Conservation (phyloP, 2,888 invertebrate species). For the Morpho achilles region DNA sequence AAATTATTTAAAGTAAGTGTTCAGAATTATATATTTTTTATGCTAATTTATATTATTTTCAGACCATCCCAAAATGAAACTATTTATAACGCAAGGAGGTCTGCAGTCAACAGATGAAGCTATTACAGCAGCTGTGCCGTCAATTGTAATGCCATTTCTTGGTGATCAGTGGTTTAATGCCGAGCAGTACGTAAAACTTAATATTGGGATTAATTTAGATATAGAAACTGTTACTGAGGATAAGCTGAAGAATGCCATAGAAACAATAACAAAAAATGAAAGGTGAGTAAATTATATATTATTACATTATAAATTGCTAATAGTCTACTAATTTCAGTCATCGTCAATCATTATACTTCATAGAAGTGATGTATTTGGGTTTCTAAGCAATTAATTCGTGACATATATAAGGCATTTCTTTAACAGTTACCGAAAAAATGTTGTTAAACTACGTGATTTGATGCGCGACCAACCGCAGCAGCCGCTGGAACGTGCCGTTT, state of each 20-base stretch:
- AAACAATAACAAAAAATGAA: constrained; percentile 29
- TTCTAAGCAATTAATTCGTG: too few relatives aligned
- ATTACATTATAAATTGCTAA: too few relatives aligned
- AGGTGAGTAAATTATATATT: constrained; percentile 26
- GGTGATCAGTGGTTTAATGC: constrained; percentile 58
- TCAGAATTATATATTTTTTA: not conserved
- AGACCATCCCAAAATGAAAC: constrained; percentile 59
- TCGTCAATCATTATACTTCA: too few relatives aligned
- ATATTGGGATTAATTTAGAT: constrained; percentile 42
- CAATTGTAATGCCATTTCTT: constrained; percentile 53
- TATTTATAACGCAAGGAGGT: constrained; percentile 65
- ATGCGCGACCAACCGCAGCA: constrained; percentile 52
- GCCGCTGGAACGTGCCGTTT: constrained; percentile 55
- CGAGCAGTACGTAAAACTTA: constrained; percentile 35
- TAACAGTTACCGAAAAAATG: constrained; percentile 29
- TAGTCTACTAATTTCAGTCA: too few relatives aligned
- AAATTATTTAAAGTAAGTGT: not conserved
- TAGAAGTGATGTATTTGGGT: too few relatives aligned
- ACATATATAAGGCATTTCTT: not conserved
- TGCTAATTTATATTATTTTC: constrained; percentile 11
- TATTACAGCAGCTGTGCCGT: constrained; percentile 49
- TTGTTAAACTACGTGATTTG: constrained; percentile 36
- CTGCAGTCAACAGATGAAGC: constrained; percentile 63
- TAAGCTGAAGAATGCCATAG: constrained; percentile 32
- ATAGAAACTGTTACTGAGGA: constrained; percentile 33